phyloP scores from a whole-genome alignment of 2,888 invertebrate genomes.

The Ganaspis brasiliensis region DNA sequence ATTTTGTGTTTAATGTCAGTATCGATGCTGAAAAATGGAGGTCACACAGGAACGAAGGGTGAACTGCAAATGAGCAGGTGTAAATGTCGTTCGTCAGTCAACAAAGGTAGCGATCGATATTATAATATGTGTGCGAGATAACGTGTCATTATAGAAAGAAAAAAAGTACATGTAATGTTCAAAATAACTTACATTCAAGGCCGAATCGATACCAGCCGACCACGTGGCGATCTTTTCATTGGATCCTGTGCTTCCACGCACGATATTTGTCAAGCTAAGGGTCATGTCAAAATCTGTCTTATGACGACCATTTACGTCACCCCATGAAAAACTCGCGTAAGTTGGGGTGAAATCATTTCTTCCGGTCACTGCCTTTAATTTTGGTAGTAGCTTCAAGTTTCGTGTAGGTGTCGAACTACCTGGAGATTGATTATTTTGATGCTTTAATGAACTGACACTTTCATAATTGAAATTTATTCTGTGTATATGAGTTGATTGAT shows the following conservation, averaged over 20 bases:
- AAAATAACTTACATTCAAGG: conserved; percentile 81
- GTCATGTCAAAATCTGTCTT: conserved; percentile 70
- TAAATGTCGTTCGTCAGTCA: conserved; percentile 36
- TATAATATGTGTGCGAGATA: conserved; percentile 23
- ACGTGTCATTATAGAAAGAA: conserved; percentile 1
- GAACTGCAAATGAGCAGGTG: conserved; percentile 41
- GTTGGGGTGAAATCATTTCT: conserved; percentile 64
- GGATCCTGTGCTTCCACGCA: conserved; percentile 88
- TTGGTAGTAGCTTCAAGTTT: conserved; percentile 84
- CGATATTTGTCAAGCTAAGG: conserved; percentile 83
- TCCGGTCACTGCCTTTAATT: conserved; percentile 59
- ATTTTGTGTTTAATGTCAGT: conserved; percentile 26
- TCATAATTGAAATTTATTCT: too few species aligned
- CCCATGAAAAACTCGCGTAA: conserved; percentile 72
- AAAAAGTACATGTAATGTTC: conserved; percentile 2
- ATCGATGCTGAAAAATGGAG: conserved; percentile 34
- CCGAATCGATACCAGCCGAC: conserved; percentile 88
- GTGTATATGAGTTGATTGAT: too few species aligned
- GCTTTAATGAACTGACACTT: too few species aligned
- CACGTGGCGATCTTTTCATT: conserved; percentile 88
- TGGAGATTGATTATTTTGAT: too few species aligned
- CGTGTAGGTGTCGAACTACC: conserved; percentile 89
- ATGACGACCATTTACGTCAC: conserved; percentile 72
- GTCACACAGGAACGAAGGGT: conserved; percentile 40
- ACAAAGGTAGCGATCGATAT: conserved; percentile 20